A percentile compares a stretch with the other conserved stretches of the same genome.
phyloP scores from a whole-genome alignment of 2,888 invertebrate species.

The Panzeria rudis region DNA sequence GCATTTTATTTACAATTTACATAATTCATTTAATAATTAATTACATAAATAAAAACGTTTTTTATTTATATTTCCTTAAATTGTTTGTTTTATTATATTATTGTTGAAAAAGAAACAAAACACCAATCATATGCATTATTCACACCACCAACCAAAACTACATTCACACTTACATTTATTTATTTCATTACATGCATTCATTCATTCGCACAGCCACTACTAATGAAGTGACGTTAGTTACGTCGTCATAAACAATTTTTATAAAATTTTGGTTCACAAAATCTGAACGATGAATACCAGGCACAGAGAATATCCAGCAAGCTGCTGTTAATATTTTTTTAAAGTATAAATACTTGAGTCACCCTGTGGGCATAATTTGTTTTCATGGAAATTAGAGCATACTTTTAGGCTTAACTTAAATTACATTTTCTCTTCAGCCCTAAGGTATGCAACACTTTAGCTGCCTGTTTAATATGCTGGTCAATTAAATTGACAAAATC shows the following conservation, averaged over 20 bases:
- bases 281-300: slow-evolving; percentile 2
- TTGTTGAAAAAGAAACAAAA: neutral
- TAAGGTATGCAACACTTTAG: slow-evolving; percentile 12
- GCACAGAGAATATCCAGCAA: neutral
- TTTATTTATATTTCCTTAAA: too few relatives aligned
- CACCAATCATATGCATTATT: neutral
- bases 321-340: neutral
- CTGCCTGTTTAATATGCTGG: neutral
- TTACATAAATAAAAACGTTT: neutral
- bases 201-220: neutral
- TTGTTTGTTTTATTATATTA: neutral
- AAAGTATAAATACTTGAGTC: neutral
- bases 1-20: neutral
- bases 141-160: too few relatives aligned
- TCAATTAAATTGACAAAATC: neutral
- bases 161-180: too few relatives aligned
- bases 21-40: neutral
- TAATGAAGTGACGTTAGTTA: slow-evolving; percentile 14
- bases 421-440: neutral
- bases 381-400: neutral
- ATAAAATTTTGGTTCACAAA: neutral
- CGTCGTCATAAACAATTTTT: too few relatives aligned
- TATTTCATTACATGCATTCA: neutral
- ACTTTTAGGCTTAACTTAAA: neutral
- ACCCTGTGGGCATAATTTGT: neutral